Conservation (phyloP, 2,888 invertebrate genomes). For the Apamea epomidion region DNA sequence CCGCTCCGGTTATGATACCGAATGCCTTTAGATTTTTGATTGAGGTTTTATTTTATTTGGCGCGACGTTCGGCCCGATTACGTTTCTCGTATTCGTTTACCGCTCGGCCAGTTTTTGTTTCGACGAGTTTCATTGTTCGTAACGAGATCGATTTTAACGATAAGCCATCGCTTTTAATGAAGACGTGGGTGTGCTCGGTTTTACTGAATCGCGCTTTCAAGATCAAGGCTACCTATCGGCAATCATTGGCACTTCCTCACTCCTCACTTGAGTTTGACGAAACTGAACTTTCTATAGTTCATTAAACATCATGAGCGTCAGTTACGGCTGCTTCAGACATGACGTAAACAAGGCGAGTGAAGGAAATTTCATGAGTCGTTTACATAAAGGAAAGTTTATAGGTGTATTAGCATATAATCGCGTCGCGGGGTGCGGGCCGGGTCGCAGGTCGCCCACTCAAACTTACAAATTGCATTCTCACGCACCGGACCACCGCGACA, state of each 20-base stretch:
- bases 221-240: slow-evolving; percentile 63
- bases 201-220: slow-evolving; percentile 73
- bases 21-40: slow-evolving; percentile 89
- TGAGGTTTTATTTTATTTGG: slow-evolving; percentile 89
- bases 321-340: slow-evolving; percentile 31
- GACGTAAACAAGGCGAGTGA: slow-evolving; percentile 58
- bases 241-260: slow-evolving; percentile 57
- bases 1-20: slow-evolving; percentile 88
- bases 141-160: slow-evolving; percentile 89
- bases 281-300: slow-evolving; percentile 26
- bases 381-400: slow-evolving; percentile 76
- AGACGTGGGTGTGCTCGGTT: slow-evolving; percentile 86
- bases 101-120: slow-evolving; percentile 87
- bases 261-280: slow-evolving; percentile 44
- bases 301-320: slow-evolving; percentile 20
- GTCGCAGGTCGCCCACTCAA: slow-evolving; percentile 73
- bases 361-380: slow-evolving; percentile 70
- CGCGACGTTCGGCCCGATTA: slow-evolving; percentile 86
- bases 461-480: slow-evolving; percentile 85
- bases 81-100: slow-evolving; percentile 89
- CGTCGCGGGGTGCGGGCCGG: slow-evolving; percentile 63
- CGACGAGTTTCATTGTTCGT: slow-evolving; percentile 88
- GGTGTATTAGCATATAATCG: slow-evolving; percentile 85
- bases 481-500: slow-evolving; percentile 73
- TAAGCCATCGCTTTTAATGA: slow-evolving; percentile 86